Evolutionary conservation across 2,888 invertebrate species (phyloP).

Genomic region (Harpalus rufipes): DNA sequence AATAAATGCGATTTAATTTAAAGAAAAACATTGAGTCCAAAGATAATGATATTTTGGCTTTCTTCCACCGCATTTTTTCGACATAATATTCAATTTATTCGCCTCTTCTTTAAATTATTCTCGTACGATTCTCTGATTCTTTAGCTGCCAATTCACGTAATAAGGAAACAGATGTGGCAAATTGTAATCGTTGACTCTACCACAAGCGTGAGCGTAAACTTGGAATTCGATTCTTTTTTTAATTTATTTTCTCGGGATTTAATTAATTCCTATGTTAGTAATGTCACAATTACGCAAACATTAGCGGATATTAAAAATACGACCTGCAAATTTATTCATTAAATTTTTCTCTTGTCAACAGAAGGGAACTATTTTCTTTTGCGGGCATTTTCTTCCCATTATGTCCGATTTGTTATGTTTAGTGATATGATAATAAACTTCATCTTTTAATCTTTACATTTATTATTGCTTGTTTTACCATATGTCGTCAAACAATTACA

Average conservation of each 20-base stretch:
- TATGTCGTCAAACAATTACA: too few relatives aligned
- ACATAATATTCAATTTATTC: slow-evolving; percentile 54
- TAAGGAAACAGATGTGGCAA: slow-evolving; percentile 54
- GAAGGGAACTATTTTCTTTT: too few relatives aligned
- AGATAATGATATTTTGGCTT: slow-evolving; percentile 42
- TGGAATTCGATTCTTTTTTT: slow-evolving; percentile 51
- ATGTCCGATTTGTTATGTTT: too few relatives aligned
- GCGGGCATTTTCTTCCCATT: too few relatives aligned
- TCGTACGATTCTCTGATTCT: slow-evolving; percentile 44
- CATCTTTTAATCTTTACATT: too few relatives aligned
- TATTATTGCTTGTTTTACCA: too few relatives aligned
- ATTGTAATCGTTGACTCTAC: slow-evolving; percentile 30
- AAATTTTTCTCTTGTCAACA: background rate
- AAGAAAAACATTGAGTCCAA: slow-evolving; percentile 29
- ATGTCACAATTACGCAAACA: slow-evolving; percentile 51
- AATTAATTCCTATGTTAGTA: slow-evolving; percentile 49
- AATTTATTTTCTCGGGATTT: slow-evolving; percentile 43
- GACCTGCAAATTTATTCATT: slow-evolving; percentile 1
- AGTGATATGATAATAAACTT: too few relatives aligned
- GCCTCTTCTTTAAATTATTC: slow-evolving; percentile 37
- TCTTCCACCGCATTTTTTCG: slow-evolving; percentile 33
- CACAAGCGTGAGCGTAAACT: slow-evolving; percentile 12
- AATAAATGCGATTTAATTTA: slow-evolving; percentile 46
- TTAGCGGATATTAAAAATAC: slow-evolving; percentile 28
- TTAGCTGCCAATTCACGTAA: slow-evolving; percentile 54